Evolutionary conservation across 2,113 vertebrate genomes (phyloP).

Genomic region (Ciconia stormi): DNA sequence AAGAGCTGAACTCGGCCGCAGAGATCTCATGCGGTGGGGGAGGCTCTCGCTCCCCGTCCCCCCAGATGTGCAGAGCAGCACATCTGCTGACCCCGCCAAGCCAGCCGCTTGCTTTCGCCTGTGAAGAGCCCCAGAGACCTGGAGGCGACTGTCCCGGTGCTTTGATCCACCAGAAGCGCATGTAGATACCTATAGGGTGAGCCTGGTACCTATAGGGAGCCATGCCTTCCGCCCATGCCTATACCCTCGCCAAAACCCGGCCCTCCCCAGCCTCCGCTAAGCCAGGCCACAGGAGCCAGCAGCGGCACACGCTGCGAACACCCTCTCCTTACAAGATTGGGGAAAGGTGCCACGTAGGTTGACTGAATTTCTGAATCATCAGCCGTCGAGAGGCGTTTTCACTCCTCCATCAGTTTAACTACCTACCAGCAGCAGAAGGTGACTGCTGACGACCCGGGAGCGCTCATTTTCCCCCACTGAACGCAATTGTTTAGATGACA

Average conservation of each 20-base stretch:
- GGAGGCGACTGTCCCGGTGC: rapidly evolving
- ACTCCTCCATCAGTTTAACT: not conserved
- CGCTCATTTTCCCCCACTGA: not conserved
- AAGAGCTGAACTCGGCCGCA: not conserved
- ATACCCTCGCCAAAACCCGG: rapidly evolving
- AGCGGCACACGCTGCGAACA: not conserved
- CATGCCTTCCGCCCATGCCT: not conserved
- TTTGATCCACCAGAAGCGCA: not conserved
- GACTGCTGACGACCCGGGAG: not conserved
- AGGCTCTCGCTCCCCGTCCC: not conserved
- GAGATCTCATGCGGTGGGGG: not conserved
- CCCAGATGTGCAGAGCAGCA: not conserved
- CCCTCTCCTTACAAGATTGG: not conserved
- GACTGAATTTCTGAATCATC: not conserved
- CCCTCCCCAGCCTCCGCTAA: not conserved
- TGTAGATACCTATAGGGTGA: not conserved
- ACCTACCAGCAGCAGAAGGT: not conserved
- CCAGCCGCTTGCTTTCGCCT: not conserved
- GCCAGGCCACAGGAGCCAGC: not conserved
- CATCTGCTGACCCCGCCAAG: not conserved
- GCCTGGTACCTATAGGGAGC: rapidly evolving
- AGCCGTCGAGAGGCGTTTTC: not conserved
- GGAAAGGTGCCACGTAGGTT: not conserved
- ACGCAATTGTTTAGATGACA: not conserved
- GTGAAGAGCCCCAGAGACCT: not conserved